Conservation (phyloP, 2,113 vertebrate genomes). For the Grallaria varia region DNA sequence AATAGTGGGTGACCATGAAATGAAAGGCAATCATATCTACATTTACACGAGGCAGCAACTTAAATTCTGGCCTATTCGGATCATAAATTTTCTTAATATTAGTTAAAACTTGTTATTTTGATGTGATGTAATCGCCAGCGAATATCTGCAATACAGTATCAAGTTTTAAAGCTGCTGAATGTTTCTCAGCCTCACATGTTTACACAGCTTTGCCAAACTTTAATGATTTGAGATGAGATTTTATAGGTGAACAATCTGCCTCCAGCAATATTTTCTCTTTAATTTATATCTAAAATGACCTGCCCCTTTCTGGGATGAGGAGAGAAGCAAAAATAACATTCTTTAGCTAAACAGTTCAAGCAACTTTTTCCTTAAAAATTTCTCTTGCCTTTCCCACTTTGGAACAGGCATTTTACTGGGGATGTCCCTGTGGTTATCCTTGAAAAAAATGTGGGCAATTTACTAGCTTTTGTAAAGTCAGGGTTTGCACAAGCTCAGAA, state of each 20-base stretch:
- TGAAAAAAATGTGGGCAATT: not conserved
- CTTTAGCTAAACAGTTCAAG: not conserved
- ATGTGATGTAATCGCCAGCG: not conserved
- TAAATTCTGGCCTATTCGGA: not conserved
- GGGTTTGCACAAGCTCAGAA: not conserved
- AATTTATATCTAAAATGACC: constrained; percentile 2
- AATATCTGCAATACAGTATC: not conserved
- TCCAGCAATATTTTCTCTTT: not conserved
- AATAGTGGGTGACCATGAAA: not conserved
- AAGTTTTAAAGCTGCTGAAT: not conserved
- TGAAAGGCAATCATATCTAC: not conserved
- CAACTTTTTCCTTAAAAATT: not conserved
- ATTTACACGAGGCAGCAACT: not conserved
- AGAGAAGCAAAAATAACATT: not conserved
- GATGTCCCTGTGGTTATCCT: not conserved
- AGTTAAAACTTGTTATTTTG: not conserved
- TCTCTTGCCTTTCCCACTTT: not conserved
- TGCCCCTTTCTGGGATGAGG: not conserved
- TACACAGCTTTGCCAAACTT: constrained; percentile 29
- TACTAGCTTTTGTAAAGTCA: not conserved
- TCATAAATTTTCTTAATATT: not conserved
- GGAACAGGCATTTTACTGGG: not conserved
- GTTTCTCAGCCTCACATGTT: not conserved
- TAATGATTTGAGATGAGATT: constrained; percentile 51
- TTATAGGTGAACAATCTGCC: constrained; percentile 30